phyloP scores from a whole-genome alignment of 2,888 invertebrate genomes.

The Elaeidobius kamerunicus region DNA sequence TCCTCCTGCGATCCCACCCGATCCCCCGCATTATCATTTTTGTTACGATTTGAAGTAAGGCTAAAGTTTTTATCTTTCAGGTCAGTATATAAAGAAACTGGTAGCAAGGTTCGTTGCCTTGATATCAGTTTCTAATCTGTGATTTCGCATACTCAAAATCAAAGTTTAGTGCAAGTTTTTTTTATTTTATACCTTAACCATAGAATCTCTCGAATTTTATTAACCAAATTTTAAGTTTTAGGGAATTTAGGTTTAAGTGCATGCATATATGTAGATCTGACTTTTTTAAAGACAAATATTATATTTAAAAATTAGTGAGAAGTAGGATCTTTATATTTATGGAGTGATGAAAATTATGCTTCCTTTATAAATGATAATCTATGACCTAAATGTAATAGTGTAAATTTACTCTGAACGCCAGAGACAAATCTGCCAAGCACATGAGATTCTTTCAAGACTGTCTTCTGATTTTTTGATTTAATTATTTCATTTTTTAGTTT shows the following conservation, averaged over 20 bases:
- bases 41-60: conserved; percentile 66
- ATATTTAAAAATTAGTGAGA: too few relatives aligned
- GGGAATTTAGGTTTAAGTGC: neutral
- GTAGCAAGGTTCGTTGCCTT: too few relatives aligned
- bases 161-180: neutral
- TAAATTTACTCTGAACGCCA: too few relatives aligned
- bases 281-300: neutral
- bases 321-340: too few relatives aligned
- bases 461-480: too few relatives aligned
- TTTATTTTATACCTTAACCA: neutral
- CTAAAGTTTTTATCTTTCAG: neutral
- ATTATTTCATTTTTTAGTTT: too few relatives aligned
- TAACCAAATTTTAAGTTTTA: neutral
- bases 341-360: too few relatives aligned
- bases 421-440: too few relatives aligned
- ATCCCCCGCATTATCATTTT: conserved; percentile 91
- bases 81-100: neutral
- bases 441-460: too few relatives aligned
- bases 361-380: too few relatives aligned
- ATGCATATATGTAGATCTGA: neutral
- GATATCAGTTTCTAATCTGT: neutral
- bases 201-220: neutral
- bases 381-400: too few relatives aligned
- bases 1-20: conserved; percentile 87
- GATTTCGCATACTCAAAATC: neutral